Conservation (phyloP, 1,140 invertebrate genomes). For the Paramacrobiotus metropolitanus region DNA sequence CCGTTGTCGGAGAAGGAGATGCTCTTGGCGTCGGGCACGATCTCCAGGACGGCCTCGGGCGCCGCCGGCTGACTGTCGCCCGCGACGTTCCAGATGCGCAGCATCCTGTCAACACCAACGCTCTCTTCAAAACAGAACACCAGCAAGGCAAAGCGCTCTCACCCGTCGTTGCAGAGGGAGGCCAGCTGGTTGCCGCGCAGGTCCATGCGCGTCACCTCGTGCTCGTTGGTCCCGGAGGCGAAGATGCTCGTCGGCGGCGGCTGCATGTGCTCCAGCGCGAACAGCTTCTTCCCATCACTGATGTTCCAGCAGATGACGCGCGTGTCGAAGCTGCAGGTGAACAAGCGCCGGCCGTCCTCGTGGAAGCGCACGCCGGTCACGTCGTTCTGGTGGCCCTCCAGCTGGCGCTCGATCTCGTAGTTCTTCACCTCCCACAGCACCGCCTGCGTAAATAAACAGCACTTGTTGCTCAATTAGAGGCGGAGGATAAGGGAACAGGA, state of each 20-base stretch:
- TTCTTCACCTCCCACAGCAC: constrained; percentile 25
- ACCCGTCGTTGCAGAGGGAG: constrained; percentile 30
- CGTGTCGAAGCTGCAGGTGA: constrained; percentile 31
- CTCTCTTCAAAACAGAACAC: too few relatives aligned
- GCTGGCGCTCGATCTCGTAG: constrained; percentile 18
- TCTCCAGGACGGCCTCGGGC: too few relatives aligned
- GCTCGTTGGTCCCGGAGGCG: constrained; percentile 29
- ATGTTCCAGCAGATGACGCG: constrained; percentile 31
- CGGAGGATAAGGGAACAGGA: constrained; percentile 7
- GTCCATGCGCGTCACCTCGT: constrained; percentile 26
- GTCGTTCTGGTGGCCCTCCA: constrained; percentile 29
- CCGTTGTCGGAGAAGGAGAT: too few relatives aligned
- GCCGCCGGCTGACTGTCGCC: too few relatives aligned
- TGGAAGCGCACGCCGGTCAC: constrained; percentile 30
- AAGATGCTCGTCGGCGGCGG: constrained; percentile 30
- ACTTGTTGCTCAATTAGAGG: neutral
- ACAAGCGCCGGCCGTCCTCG: constrained; percentile 30
- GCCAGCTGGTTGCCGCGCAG: constrained; percentile 26
- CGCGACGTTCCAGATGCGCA: too few relatives aligned
- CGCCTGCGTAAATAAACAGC: constrained; percentile 18
- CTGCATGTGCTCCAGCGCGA: constrained; percentile 24
- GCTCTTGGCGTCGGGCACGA: too few relatives aligned
- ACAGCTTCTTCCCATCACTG: constrained; percentile 20
- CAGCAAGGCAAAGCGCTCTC: too few relatives aligned
- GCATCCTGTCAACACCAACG: too few relatives aligned